Conservation (phyloP, 2,797 vertebrate genomes). For the Chromobotia macracanthus region DNA sequence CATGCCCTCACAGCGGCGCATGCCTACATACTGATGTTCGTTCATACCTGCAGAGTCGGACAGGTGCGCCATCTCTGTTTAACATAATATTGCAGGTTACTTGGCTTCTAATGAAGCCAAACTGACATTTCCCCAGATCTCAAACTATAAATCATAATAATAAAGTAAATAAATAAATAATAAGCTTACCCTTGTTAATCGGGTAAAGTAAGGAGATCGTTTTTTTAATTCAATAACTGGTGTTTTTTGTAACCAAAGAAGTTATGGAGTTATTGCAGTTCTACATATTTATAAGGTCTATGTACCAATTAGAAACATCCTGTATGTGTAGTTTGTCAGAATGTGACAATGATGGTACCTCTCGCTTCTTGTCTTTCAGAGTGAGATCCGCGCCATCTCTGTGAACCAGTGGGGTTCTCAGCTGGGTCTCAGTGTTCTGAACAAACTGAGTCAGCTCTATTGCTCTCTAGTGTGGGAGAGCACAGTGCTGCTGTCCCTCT, state of each 20-base stretch:
- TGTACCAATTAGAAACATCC: neutral
- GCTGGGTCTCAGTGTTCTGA: conserved; percentile 90
- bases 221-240: conserved; percentile 59
- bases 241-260: too few relatives aligned
- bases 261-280: too few relatives aligned
- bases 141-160: too few relatives aligned
- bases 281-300: too few relatives aligned
- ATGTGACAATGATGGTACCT: neutral
- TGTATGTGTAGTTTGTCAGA: neutral
- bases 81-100: too few relatives aligned
- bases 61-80: conserved; percentile 86
- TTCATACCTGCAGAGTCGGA: conserved; percentile 94
- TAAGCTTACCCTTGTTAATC: too few relatives aligned
- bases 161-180: too few relatives aligned
- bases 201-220: too few relatives aligned
- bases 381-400: conserved; percentile 94
- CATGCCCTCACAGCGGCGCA: conserved; percentile 94
- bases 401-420: conserved; percentile 98
- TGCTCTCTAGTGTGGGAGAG: conserved; percentile 97
- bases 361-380: conserved; percentile 75
- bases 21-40: conserved; percentile 98
- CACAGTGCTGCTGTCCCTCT: conserved; percentile 92
- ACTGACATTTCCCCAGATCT: too few relatives aligned
- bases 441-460: conserved; percentile 94
- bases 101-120: too few relatives aligned